Percentiles rank a stretch among this genome's conserved stretches.
These are phyloP conservation scores for Drosophila paulistorum DNA, from an alignment of 1,140 invertebrate genomes.

Conservation along the genomic window DNA sequence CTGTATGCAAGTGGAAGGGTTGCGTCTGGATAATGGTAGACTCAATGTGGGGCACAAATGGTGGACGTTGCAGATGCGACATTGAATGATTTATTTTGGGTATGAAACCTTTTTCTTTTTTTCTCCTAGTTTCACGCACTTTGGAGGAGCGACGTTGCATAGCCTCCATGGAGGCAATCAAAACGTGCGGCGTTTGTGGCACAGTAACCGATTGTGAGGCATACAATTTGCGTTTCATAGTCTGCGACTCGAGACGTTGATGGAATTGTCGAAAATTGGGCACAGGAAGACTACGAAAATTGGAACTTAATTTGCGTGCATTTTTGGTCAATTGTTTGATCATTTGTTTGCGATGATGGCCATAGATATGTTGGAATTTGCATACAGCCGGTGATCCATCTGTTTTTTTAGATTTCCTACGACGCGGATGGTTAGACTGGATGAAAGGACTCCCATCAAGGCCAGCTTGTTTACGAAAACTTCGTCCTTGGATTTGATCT, in stretches of 20 bases:
- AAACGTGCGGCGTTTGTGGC: constrained; percentile 35
- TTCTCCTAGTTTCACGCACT: not conserved
- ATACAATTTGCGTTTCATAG: not conserved
- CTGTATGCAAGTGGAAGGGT: constrained; percentile 42
- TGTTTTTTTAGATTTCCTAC: not conserved
- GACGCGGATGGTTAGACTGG: not conserved
- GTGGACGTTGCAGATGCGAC: constrained; percentile 26
- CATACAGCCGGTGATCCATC: not conserved
- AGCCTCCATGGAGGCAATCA: constrained; percentile 32
- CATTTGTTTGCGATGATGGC: constrained; percentile 3
- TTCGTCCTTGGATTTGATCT: not conserved
- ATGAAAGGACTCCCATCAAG: constrained; percentile 14
- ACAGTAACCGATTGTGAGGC: constrained; percentile 28
- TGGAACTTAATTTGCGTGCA: not conserved
- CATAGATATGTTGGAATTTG: constrained; percentile 32
- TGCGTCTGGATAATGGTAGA: constrained; percentile 28
- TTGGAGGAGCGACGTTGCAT: not conserved
- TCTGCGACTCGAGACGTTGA: constrained; percentile 16
- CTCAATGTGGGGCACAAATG: constrained; percentile 44
- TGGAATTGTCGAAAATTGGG: constrained; percentile 50
- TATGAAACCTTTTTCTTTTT: not conserved
- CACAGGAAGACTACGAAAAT: constrained; percentile 49
- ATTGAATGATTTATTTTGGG: constrained; percentile 24
- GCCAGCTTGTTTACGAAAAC: constrained; percentile 47
- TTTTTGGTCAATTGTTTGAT: not conserved